Percentiles rank a stretch among this genome's conserved stretches.
phyloP scores from a whole-genome alignment of 2,888 invertebrate species.

The Muscina levida region DNA sequence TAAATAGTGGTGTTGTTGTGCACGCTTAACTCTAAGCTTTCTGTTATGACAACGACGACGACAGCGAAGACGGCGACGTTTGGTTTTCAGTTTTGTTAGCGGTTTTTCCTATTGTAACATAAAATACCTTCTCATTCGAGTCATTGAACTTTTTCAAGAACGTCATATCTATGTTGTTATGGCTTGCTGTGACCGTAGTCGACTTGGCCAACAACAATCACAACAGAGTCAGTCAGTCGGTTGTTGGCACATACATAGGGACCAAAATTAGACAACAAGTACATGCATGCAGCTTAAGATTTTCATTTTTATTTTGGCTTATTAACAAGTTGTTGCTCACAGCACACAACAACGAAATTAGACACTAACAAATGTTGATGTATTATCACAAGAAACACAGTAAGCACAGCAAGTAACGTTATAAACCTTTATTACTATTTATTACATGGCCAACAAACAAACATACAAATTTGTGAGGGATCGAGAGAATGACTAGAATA shows the following conservation, averaged over 20 bases:
- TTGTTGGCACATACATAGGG: conserved; percentile 15
- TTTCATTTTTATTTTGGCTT: background rate
- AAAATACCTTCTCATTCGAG: conserved; percentile 42
- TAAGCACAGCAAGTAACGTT: no score
- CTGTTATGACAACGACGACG: background rate
- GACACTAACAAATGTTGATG: no score
- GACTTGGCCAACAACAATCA: background rate
- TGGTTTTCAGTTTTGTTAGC: conserved; percentile 55
- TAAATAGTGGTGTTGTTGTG: no score
- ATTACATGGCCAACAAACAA: no score
- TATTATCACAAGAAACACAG: no score
- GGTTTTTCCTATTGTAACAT: conserved; percentile 62
- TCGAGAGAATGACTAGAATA: no score
- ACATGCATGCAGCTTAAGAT: background rate
- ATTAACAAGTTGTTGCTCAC: no score
- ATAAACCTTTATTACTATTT: no score
- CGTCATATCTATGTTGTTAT: conserved; percentile 35
- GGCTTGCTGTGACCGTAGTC: background rate
- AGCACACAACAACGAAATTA: no score
- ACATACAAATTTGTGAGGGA: no score
- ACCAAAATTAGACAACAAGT: conserved; percentile 8
- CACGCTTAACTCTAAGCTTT: background rate
- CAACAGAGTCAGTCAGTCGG: background rate
- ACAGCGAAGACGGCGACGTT: background rate
- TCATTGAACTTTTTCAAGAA: conserved; percentile 66